These are phyloP conservation scores for Julus scandinavius DNA, from an alignment of 2,888 invertebrate species.

Conservation along the genomic window DNA sequence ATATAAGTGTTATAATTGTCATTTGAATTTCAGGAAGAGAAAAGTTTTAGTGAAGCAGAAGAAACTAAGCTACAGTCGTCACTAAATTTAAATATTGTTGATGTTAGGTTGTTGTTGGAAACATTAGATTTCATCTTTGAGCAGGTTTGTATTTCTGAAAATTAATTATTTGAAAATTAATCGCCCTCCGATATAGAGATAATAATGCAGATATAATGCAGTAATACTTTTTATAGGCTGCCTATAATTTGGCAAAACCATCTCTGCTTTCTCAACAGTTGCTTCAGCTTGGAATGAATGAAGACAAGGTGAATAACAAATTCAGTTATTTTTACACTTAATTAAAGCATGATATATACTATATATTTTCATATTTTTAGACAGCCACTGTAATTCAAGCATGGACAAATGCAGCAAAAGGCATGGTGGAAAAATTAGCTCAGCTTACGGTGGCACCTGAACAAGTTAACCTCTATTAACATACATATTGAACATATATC, in stretches of 20 bases:
- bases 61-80: slow-evolving; percentile 64
- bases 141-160: slow-evolving; percentile 61
- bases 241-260: slow-evolving; percentile 65
- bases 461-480: slow-evolving; percentile 61
- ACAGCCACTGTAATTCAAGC: slow-evolving; percentile 62
- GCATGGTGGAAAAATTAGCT: slow-evolving; percentile 64
- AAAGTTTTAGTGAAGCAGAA: slow-evolving; percentile 65
- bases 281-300: slow-evolving; percentile 63
- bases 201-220: too few relatives aligned
- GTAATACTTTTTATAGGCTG: slow-evolving; percentile 62
- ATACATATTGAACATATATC: neutral
- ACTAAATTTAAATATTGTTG: slow-evolving; percentile 62
- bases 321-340: neutral
- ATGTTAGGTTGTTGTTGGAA: slow-evolving; percentile 64
- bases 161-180: neutral
- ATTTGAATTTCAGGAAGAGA: slow-evolving; percentile 62
- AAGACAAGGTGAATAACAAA: slow-evolving; percentile 62
- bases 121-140: slow-evolving; percentile 65
- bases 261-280: slow-evolving; percentile 64
- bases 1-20: slow-evolving; percentile 8
- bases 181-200: too few relatives aligned
- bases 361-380: slow-evolving; percentile 3
- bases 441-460: slow-evolving; percentile 64
- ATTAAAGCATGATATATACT: neutral
- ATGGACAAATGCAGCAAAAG: slow-evolving; percentile 64